Conservation (phyloP, 2,888 invertebrate genomes). For the Scaptomyza polygonia region DNA sequence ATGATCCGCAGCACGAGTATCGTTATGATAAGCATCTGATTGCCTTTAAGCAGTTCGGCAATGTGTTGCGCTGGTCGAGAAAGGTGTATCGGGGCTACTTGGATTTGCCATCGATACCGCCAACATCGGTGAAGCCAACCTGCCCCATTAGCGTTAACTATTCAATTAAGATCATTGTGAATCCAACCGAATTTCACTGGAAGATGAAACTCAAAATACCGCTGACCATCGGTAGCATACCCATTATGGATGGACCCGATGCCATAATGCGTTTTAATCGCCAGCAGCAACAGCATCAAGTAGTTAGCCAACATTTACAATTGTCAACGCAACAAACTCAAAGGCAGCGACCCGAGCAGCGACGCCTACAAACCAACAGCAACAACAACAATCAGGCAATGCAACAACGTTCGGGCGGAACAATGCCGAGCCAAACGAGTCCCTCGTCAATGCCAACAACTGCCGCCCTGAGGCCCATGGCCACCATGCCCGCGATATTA, state of each 20-base stretch:
- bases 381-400: slow-evolving; percentile 52
- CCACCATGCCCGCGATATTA: slow-evolving; percentile 69
- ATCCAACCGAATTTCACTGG: slow-evolving; percentile 87
- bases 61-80: slow-evolving; percentile 86
- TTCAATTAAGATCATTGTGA: slow-evolving; percentile 87
- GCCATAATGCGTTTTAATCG: slow-evolving; percentile 66
- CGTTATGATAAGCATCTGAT: slow-evolving; percentile 83
- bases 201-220: slow-evolving; percentile 88
- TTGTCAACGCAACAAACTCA: slow-evolving; percentile 60
- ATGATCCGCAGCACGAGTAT: slow-evolving; percentile 83
- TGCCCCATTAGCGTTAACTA: slow-evolving; percentile 90
- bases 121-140: slow-evolving; percentile 90
- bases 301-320: slow-evolving; percentile 77
- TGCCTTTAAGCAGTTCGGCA: slow-evolving; percentile 85
- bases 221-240: slow-evolving; percentile 87
- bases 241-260: slow-evolving; percentile 86
- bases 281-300: slow-evolving; percentile 72
- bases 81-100: slow-evolving; percentile 88
- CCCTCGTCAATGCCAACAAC: slow-evolving; percentile 70
- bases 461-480: slow-evolving; percentile 69
- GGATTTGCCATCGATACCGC: slow-evolving; percentile 90
- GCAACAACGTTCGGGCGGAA: slow-evolving; percentile 51
- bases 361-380: slow-evolving; percentile 21
- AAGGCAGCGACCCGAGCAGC: slow-evolving; percentile 52
- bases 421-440: slow-evolving; percentile 63